Base-by-base conservation (phyloP, 1,140 invertebrate genomes). In the Drosophila lowei region DNA sequence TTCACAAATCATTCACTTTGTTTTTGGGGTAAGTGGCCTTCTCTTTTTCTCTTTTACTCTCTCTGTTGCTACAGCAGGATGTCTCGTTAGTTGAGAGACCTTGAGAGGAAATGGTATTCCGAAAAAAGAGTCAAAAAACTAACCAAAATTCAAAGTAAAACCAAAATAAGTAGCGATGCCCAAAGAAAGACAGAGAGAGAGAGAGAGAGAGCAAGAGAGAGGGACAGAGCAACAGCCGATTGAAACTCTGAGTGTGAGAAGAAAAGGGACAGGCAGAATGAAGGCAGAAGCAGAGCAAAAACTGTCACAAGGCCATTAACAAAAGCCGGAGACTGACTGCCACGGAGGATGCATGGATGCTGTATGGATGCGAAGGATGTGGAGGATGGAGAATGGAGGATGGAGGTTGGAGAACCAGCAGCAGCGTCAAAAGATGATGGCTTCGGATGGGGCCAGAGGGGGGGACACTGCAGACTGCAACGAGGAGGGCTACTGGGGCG, bases 251-350 rank as follows among this genome's bases (percentile, higher is more conserved):
- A 61, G 63, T 46, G 60, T 43, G 25, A 47, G 66, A 21, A 41
- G 41, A 28, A 18, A 28, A 59, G 34, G 49, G 52, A 30, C 23
- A 11, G 18, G 15, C 7, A 13, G 34, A 25, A 44, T 6, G 65
- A 38, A 42, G 25, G 41, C 41, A 15, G 53, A 46, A 64, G 46
- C 42, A 48, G 43, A 52, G 42, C 30, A 61, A 74, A 77, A 74
- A 85, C 83, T 86, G 83, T 81, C 81, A 85, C 81, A 85, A 85
- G 81, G 81, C 81, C 81, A 88, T 85, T 85, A 81, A 88, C 83
- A 86, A 85, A 85, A 81, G 83, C 73, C 81, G 73, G 77, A 77
- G 72, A 80, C 77, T 80, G 80, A 83, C 79, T 83, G 79, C 66
- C 71, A 64, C 41, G 71, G 60, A 58, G 56, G 56, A 54, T 30